Base-by-base conservation (phyloP, 1,140 invertebrate genomes). In the Zaprionus nigranus region DNA sequence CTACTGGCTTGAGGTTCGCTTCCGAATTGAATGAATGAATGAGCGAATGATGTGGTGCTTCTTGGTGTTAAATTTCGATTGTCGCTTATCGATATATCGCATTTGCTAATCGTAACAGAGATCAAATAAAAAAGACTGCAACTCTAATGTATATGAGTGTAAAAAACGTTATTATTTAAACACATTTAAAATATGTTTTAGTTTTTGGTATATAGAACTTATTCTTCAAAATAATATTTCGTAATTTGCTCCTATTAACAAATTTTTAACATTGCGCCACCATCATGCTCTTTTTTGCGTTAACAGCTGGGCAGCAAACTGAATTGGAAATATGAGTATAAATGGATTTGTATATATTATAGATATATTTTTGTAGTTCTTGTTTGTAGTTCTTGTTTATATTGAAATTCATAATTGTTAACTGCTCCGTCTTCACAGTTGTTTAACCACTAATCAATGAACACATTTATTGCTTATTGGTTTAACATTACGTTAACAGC, bases 11-110 rank as follows among this genome's bases (percentile, higher is more conserved):
- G 74, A 76, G 51, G 72, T 40, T 69, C 51, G 49, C 57, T 72
- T 56, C 74, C 69, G 74, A 72, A 76, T 76, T 71, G 46, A 75
- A 34, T 76, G 56, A 76, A 61, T 72, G 74, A 72, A 49, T 76
- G 74, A 71, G 9, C 61, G 34, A 65, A 38, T 72, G 69, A 72
- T 30, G 61, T 53, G 54, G 61, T 53, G 54, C 34, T 40, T 54
- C 36, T 43, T 51, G 63, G 20, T 20, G 12, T 66, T 17, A 30
- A 56, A 11, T 30, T 56, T n/a, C 43, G n/a, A 62, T 17, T 20
- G n/a, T 0, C 28, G 22, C n/a, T 5, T 62, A 66, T 66, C 63
- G 63, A 57, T 36, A 43, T 30, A 34, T 51, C 2, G 3, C 2
- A 7, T 30, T 51, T 22, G 4, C 11, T 17, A 17, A 46, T 7